Evolutionary conservation across 2,888 invertebrate species (phyloP).

Genomic region (Odiellus spinosus): DNA sequence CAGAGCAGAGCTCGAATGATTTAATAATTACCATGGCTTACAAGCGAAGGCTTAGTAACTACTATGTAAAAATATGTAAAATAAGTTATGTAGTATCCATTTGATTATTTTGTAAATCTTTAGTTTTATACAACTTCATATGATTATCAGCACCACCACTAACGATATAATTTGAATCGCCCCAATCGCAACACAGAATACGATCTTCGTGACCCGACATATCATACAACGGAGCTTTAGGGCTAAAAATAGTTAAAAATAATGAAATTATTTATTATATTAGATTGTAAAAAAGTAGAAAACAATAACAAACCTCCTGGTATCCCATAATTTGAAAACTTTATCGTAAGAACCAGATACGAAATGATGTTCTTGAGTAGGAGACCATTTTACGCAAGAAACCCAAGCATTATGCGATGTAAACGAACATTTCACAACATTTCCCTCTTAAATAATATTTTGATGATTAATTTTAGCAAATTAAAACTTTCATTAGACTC

Average conservation of each 20-base stretch:
- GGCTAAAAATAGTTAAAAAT: conserved; percentile 40
- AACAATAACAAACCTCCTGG: conserved; percentile 51
- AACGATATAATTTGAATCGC: conserved; percentile 62
- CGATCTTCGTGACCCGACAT: conserved; percentile 81
- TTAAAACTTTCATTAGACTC: background rate
- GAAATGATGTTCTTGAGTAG: conserved; percentile 61
- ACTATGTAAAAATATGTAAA: no score
- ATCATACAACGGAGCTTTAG: conserved; percentile 79
- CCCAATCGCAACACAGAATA: conserved; percentile 77
- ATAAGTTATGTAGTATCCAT: no score
- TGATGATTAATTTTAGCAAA: background rate
- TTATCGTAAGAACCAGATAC: conserved; percentile 85
- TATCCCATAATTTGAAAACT: conserved; percentile 88
- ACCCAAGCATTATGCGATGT: conserved; percentile 85
- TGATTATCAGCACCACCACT: conserved; percentile 90
- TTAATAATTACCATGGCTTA: no score
- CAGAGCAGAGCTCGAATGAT: no score
- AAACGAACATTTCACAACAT: conserved; percentile 70
- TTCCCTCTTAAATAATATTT: conserved; percentile 47
- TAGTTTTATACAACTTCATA: conserved; percentile 60
- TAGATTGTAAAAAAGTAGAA: conserved; percentile 1
- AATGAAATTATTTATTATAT: conserved; percentile 1
- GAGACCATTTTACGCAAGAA: conserved; percentile 75
- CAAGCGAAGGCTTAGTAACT: no score
- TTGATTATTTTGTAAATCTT: background rate